These are phyloP conservation scores for Sisor rabdophorus DNA, from an alignment of 2,113 vertebrate genomes.

Conservation along the genomic window DNA sequence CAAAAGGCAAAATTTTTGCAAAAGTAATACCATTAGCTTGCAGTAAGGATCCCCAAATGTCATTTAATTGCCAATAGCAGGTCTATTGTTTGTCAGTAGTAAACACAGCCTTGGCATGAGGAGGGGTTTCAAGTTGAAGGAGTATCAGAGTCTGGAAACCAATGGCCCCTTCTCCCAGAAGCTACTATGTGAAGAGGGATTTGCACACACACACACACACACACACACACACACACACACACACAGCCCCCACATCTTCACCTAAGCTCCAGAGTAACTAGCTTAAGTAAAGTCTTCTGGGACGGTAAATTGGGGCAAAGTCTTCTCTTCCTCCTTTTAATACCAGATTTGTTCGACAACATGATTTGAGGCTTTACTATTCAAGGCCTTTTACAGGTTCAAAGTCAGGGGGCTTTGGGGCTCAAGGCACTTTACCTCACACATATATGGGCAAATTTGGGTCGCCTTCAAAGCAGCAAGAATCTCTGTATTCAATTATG, in stretches of 20 bases:
- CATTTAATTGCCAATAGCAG: constrained; percentile 78
- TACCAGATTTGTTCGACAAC: constrained; percentile 99
- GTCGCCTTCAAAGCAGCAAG: constrained; percentile 97
- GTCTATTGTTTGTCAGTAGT: constrained; percentile 70
- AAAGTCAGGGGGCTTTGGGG: constrained; percentile 97
- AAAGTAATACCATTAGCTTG: constrained; percentile 78
- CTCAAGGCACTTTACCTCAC: constrained; percentile 98
- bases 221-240: constrained; percentile 65
- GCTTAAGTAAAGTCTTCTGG: constrained; percentile 97
- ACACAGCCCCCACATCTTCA: constrained; percentile 63
- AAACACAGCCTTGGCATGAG: constrained; percentile 66
- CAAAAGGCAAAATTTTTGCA: constrained; percentile 72
- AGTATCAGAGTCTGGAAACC: constrained; percentile 71
- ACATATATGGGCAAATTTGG: constrained; percentile 98
- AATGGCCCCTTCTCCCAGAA: constrained; percentile 64
- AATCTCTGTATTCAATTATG: constrained; percentile 64
- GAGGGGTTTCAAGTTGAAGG: constrained; percentile 58
- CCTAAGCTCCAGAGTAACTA: constrained; percentile 96
- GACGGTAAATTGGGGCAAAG: constrained; percentile 99
- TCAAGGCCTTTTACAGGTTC: constrained; percentile 77
- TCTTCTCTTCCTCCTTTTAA: constrained; percentile 86
- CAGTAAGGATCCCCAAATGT: constrained; percentile 73
- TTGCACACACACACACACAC: constrained; percentile 47
- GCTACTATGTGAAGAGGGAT: constrained; percentile 50
- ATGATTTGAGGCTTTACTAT: constrained; percentile 99